A percentile compares a stretch with the other conserved stretches of the same genome.
Evolutionary conservation across 2,888 invertebrate species (phyloP).

Genomic region (Tethea ocularis): DNA sequence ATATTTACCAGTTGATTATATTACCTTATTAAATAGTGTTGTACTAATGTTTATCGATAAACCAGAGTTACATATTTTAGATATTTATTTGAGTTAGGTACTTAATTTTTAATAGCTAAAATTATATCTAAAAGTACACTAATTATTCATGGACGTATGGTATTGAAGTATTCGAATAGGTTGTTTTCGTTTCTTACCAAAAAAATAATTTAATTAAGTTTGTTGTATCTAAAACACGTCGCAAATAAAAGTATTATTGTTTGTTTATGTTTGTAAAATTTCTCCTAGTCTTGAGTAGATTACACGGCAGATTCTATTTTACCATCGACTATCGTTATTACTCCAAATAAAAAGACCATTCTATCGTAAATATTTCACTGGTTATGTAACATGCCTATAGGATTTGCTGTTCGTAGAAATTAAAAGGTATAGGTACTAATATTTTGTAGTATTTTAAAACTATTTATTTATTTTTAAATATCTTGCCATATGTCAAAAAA

Average conservation of each 20-base stretch:
- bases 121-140: background rate
- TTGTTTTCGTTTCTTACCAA: background rate
- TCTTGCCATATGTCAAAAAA: conserved; percentile 1
- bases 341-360: background rate
- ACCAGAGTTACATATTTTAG: background rate
- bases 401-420: background rate
- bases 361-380: background rate
- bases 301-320: background rate
- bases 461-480: background rate
- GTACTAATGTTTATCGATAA: background rate
- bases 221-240: background rate
- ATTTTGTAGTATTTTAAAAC: background rate
- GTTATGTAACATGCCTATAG: too few species aligned
- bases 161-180: background rate
- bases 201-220: background rate
- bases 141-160: background rate
- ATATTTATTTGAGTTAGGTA: background rate
- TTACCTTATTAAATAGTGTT: background rate
- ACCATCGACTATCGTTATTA: background rate
- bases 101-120: background rate
- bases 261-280: background rate
- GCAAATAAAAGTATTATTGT: background rate
- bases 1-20: background rate
- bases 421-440: background rate
- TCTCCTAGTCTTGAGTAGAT: background rate